Conservation (phyloP, 1,140 invertebrate species). For the Dendrolimus punctatus region DNA sequence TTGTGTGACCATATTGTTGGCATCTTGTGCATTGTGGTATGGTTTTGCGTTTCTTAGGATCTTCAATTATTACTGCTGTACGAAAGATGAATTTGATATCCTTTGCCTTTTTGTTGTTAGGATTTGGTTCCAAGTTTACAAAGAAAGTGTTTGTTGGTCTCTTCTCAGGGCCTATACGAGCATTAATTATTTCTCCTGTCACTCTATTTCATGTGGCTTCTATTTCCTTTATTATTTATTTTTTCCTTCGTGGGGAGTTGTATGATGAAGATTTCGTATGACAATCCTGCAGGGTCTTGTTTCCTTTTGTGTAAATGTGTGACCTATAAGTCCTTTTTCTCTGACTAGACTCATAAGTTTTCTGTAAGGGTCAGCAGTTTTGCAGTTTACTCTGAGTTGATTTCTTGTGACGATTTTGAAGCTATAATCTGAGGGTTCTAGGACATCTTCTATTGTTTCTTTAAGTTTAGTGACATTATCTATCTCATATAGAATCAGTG, state of each 20-base stretch:
- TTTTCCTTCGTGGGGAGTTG: too few species aligned
- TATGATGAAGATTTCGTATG: too few species aligned
- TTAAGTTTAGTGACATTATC: constrained; percentile 8
- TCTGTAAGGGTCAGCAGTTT: constrained; percentile 6
- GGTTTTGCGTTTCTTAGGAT: constrained; percentile 37
- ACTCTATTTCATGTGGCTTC: too few species aligned
- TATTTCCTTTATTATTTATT: too few species aligned
- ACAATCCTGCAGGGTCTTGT: constrained; percentile 19
- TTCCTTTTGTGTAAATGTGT: constrained; percentile 19
- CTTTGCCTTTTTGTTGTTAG: constrained; percentile 21
- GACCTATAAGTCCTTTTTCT: constrained; percentile 7
- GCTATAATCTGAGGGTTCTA: constrained; percentile 3
- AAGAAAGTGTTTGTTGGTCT: too few species aligned
- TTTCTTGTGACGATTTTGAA: constrained; percentile 8
- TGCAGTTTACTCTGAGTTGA: constrained; percentile 8
- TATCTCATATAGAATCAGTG: constrained; percentile 6
- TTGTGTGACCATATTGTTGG: constrained; percentile 38
- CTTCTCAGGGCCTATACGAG: too few species aligned
- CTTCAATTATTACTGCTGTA: constrained; percentile 17
- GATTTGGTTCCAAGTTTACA: too few species aligned
- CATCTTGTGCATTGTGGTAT: too few species aligned
- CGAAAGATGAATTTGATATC: constrained; percentile 15
- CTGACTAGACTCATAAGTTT: constrained; percentile 2
- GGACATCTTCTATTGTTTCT: not conserved
- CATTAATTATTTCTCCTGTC: too few species aligned